These are phyloP conservation scores for Cantharis nigra DNA, from an alignment of 2,888 invertebrate genomes.

Conservation along the genomic window DNA sequence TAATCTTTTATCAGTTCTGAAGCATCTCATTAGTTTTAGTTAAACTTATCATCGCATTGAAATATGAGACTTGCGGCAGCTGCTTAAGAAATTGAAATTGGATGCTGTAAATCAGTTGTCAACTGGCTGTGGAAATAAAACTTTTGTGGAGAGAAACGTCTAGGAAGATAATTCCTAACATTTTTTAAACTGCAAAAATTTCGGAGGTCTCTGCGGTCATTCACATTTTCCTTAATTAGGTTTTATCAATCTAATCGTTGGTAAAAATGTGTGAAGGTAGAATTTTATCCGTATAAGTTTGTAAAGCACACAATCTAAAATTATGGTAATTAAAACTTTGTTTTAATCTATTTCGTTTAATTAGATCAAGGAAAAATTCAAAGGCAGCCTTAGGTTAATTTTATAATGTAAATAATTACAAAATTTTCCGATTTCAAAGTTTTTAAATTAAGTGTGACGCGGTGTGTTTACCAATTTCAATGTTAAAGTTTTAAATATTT, in stretches of 20 bases:
- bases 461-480: neutral
- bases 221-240: neutral
- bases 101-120: neutral
- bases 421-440: neutral
- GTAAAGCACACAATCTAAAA: neutral
- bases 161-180: neutral
- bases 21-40: constrained; percentile 5
- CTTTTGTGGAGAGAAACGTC: neutral
- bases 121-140: neutral
- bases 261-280: neutral
- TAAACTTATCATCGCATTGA: neutral
- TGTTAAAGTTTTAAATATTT: neutral
- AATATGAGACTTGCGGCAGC: neutral
- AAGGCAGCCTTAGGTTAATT: neutral
- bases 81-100: neutral
- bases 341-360: neutral
- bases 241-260: neutral
- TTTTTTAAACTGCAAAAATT: neutral
- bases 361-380: neutral
- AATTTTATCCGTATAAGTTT: neutral
- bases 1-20: constrained; percentile 3
- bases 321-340: neutral
- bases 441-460: neutral
- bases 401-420: neutral
- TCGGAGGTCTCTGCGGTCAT: neutral